Evolutionary conservation across 2,113 vertebrate genomes (phyloP), one percentile per base, ranked within the genome.

Genomic region (Cygnus buccinator): DNA sequence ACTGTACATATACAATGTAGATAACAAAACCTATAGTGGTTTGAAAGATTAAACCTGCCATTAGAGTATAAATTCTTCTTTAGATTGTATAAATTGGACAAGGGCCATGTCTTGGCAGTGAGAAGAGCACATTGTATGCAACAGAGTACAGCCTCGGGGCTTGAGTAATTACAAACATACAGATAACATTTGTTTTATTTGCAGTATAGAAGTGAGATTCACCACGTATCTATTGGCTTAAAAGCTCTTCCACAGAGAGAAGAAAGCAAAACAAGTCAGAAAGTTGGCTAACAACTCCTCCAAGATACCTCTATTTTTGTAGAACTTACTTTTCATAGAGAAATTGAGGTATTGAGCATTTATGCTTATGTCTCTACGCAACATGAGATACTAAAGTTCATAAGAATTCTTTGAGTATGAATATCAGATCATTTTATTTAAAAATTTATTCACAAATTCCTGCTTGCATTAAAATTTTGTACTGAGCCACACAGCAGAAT

Each of bases 101-200:
- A 67, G 28, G 84, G 73, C 68, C 85, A 65, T 75, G 82, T 33
- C 78, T 88, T 93, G 88, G 86, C 79, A 88, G 50, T 10, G 66
- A 88, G 79, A 48, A 58, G 26, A 22, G 25, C 66, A 48, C 29
- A 25, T 26, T 43, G 58, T 22, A 55, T 3, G 0, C 39, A 74
- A 37, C 9, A 50, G 61, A 91, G n/a, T 26, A 21, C 39, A 81
- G 79, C 13, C 62, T 2, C 4, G 1, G 35, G 65, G 52, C 68
- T 84, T 26, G 37, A 63, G 68, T 61, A 92, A 65, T 48, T 87
- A 31, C 41, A 84, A 67, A 86, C 65, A 75, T 75, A 68, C 29
- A 48, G 80, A 87, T 21, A 91, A 67, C 41, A 43, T 93, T 90
- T 85, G 55, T 80, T 96, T 86, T 78, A 87, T 81, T 93, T 90